Percentiles rank a stretch among this genome's conserved stretches.
Evolutionary conservation across 2,113 vertebrate species (phyloP).

Genomic region (Heterochromis multidens): DNA sequence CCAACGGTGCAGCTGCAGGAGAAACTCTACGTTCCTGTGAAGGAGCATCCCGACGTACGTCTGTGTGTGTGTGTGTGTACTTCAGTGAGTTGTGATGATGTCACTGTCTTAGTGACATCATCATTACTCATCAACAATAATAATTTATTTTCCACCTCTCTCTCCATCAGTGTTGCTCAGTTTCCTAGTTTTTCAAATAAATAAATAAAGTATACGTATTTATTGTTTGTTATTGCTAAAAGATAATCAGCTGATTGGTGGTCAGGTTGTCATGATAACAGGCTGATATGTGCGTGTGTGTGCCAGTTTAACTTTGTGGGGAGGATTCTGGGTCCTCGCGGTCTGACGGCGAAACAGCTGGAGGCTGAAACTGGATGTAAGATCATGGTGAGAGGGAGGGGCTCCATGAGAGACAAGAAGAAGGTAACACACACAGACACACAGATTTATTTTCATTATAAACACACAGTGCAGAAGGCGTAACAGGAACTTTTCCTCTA

Average conservation of each 20-base stretch:
- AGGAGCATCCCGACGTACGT: background rate
- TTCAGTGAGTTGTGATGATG: background rate
- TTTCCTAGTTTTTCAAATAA: background rate
- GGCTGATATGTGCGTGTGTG: background rate
- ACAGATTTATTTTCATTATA: background rate
- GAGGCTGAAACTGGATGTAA: constrained; percentile 95
- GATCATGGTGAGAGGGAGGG: constrained; percentile 95
- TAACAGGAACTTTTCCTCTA: background rate
- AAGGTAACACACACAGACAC: constrained; percentile 73
- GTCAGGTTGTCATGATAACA: background rate
- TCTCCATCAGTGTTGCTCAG: background rate
- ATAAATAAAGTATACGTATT: background rate
- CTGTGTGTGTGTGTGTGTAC: background rate
- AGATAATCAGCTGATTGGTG: background rate
- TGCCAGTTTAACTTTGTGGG: constrained; percentile 92
- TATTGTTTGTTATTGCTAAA: background rate
- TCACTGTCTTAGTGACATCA: background rate
- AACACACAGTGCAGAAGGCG: background rate
- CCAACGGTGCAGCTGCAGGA: background rate
- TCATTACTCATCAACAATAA: background rate
- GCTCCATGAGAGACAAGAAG: constrained; percentile 95
- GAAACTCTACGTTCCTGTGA: background rate
- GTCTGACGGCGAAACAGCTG: constrained; percentile 91
- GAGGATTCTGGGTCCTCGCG: constrained; percentile 91
- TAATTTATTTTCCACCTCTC: background rate